Percentiles rank a stretch among this genome's conserved stretches.
These are phyloP conservation scores for Drosophila infuscata DNA, from an alignment of 2,888 invertebrate genomes.

Conservation along the genomic window DNA sequence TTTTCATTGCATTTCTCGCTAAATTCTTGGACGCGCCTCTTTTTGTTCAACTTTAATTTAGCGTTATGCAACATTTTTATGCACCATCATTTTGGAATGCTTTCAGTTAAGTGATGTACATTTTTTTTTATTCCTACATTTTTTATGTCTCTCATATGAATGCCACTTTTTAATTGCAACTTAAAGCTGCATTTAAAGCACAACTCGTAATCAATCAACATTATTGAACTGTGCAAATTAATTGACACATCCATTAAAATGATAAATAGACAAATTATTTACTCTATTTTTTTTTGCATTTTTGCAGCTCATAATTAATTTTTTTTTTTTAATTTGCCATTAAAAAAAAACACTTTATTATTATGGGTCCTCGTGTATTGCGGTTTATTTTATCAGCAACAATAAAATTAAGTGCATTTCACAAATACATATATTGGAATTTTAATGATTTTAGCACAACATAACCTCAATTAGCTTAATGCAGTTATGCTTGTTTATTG, in stretches of 20 bases:
- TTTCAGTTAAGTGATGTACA: background rate
- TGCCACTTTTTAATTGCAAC: background rate
- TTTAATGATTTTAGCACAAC: background rate
- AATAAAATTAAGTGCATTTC: background rate
- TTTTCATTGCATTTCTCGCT: constrained; percentile 19
- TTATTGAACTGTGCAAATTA: constrained; percentile 8
- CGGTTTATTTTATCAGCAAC: background rate
- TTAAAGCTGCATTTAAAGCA: background rate
- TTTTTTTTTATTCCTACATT: background rate
- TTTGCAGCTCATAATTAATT: background rate
- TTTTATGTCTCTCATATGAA: background rate
- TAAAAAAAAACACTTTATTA: constrained; percentile 13
- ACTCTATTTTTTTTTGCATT: background rate
- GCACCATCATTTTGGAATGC: constrained; percentile 28
- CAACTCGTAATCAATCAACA: constrained; percentile 2
- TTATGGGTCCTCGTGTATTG: background rate
- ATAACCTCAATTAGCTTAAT: background rate
- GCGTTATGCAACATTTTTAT: constrained; percentile 53
- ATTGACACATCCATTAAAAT: constrained; percentile 20
- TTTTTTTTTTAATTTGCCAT: constrained; percentile 6
- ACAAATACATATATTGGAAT: background rate
- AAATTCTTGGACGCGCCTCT: constrained; percentile 23
- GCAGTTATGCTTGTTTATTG: background rate
- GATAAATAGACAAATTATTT: constrained; percentile 8
- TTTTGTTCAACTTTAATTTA: constrained; percentile 48